phyloP scores from a whole-genome alignment of 2,797 vertebrate species.

The Lemur catta region DNA sequence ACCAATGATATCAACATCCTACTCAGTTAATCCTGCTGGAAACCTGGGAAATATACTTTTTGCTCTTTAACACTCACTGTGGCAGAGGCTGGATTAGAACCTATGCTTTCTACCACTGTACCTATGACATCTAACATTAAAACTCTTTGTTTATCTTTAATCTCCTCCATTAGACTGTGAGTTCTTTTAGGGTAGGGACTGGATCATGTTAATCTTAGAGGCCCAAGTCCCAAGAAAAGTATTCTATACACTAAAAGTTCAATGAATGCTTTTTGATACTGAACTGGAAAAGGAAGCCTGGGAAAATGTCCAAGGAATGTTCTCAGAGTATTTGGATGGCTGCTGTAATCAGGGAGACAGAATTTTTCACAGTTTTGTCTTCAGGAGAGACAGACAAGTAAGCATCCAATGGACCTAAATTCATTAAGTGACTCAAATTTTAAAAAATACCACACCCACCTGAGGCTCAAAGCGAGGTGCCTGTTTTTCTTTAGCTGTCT shows the following conservation, averaged over 20 bases:
- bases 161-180: not conserved
- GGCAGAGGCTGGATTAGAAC: not conserved
- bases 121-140: not conserved
- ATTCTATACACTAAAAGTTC: not conserved
- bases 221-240: not conserved
- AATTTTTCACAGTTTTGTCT: not conserved
- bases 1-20: not conserved
- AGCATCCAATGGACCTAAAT: not conserved
- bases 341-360: not conserved
- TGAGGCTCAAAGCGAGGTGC: constrained; percentile 78
- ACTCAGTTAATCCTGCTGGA: not conserved
- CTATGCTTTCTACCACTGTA: not conserved
- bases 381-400: not conserved
- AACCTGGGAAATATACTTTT: not conserved
- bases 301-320: not conserved
- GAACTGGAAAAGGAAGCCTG: not conserved
- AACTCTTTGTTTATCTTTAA: not conserved
- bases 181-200: not conserved
- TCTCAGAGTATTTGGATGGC: not conserved
- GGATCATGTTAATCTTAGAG: not conserved
- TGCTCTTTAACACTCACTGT: not conserved
- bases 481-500: constrained; percentile 76
- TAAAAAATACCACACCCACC: constrained; percentile 72
- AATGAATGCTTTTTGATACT: not conserved
- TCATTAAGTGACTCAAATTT: not conserved